Base-by-base conservation (phyloP, 2,888 invertebrate genomes). In the Escarpia spicata region DNA sequence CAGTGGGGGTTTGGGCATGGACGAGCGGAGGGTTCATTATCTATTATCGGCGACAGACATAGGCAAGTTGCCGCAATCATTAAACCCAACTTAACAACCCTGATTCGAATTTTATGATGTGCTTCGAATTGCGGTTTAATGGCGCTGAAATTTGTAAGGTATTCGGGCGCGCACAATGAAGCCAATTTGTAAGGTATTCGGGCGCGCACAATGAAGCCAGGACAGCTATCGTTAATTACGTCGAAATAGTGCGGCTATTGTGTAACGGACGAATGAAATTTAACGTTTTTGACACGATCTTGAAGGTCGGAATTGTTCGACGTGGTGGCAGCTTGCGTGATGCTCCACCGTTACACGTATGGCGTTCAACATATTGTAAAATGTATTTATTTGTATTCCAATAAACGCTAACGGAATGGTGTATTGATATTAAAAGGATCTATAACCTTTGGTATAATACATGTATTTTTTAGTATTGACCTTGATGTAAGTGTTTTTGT, bases 51-150 rank as follows among this genome's bases (percentile, higher is more conserved):
- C 60, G 60, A 60, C 60, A 12, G 60, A 60, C 19, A 15, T 15
- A 15, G 19, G 60, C 60, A 60, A 60, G 19, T 60, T 60, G 60
- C 19, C 60, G 60, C 60, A 60, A 60, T 60, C 60, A 60, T 60
- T 60, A 60, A 60, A 60, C 60, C 60, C 60, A 60, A 60, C 60
- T 60, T 60, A 60, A 60, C 60, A 60, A 60, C 60, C 60, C 60
- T 60, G 60, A 60, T 60, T 60, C 60, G 60, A 60, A 60, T 60
- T 60, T 60, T 60, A 60, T 60, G 60, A 60, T 60, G 60, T 60
- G 3, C 60, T 60, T 19, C 60, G 60, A 60, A 60, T 60, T 60
- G 60, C 60, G 15, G 60, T 60, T 60, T 60, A 60, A 60, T 60
- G 60, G 60, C 60, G 60, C 60, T 19, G 60, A 60, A 60, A 60